phyloP scores from a whole-genome alignment of 1,140 invertebrate genomes.

The Trichoplusia ni region DNA sequence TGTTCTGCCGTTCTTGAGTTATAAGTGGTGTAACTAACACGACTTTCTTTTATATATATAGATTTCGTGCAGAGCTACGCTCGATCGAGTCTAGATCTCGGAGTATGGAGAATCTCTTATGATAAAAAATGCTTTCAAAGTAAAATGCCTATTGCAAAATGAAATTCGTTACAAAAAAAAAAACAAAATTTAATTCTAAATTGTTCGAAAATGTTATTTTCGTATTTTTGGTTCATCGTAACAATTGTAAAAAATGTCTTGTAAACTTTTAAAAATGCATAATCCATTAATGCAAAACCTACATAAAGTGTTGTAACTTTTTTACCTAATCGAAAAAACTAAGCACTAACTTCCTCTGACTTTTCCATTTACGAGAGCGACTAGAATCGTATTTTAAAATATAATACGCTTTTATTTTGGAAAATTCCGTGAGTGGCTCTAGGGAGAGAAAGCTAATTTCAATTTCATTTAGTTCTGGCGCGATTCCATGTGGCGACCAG shows the following conservation, averaged over 20 bases:
- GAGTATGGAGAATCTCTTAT: too few relatives aligned
- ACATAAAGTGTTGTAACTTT: background rate
- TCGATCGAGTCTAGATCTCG: too few relatives aligned
- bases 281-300: background rate
- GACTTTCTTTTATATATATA: constrained; percentile 27
- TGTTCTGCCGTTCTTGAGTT: constrained; percentile 23
- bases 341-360: constrained; percentile 41
- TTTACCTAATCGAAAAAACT: constrained; percentile 6
- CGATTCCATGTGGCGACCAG: constrained; percentile 73
- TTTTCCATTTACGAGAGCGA: constrained; percentile 56
- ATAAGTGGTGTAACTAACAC: constrained; percentile 26
- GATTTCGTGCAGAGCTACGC: too few relatives aligned
- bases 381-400: constrained; percentile 77
- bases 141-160: too few relatives aligned
- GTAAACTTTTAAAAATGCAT: background rate
- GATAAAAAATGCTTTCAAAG: too few relatives aligned
- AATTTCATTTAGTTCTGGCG: constrained; percentile 81
- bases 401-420: constrained; percentile 80
- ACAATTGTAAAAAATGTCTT: too few relatives aligned
- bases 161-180: too few relatives aligned
- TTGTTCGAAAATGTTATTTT: too few relatives aligned
- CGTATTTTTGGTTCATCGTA: too few relatives aligned
- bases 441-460: constrained; percentile 80
- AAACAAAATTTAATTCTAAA: too few relatives aligned
- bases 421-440: constrained; percentile 75